phyloP scores from a whole-genome alignment of 2,113 vertebrate genomes.

The Percina caprodes region DNA sequence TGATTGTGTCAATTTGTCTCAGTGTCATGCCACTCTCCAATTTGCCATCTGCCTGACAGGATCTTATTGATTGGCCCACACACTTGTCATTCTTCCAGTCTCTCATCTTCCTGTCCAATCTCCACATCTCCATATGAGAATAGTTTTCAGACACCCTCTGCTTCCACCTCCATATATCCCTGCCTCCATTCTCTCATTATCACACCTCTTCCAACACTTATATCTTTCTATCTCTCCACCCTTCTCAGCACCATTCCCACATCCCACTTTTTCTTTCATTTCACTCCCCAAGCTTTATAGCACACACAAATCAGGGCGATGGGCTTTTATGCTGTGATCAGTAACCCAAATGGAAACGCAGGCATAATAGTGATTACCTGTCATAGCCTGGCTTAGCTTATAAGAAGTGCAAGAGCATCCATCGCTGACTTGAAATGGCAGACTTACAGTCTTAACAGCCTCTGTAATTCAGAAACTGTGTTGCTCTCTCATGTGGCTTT shows the following conservation, averaged over 20 bases:
- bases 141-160: constrained; percentile 41
- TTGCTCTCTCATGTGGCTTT: constrained; percentile 11
- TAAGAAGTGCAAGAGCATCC: constrained; percentile 62
- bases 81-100: constrained; percentile 74
- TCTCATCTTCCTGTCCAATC: constrained; percentile 69
- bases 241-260: constrained; percentile 59
- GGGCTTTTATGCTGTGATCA: constrained; percentile 77
- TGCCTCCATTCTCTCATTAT: constrained; percentile 68
- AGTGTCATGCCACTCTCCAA: constrained; percentile 78
- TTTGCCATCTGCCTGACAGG: constrained; percentile 81
- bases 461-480: constrained; percentile 54
- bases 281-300: constrained; percentile 57
- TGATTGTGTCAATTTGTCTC: constrained; percentile 84
- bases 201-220: constrained; percentile 64
- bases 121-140: constrained; percentile 70
- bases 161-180: constrained; percentile 50
- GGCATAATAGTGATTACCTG: constrained; percentile 79
- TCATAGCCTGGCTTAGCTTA: constrained; percentile 69
- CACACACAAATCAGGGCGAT: constrained; percentile 72
- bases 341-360: constrained; percentile 74
- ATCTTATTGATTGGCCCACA: constrained; percentile 79
- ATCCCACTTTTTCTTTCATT: constrained; percentile 59
- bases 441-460: constrained; percentile 66
- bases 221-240: constrained; percentile 43
- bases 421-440: constrained; percentile 61